A percentile compares a stretch with the other conserved stretches of the same genome.
phyloP scores from a whole-genome alignment of 2,797 vertebrate species.

The Dryobates pubescens region DNA sequence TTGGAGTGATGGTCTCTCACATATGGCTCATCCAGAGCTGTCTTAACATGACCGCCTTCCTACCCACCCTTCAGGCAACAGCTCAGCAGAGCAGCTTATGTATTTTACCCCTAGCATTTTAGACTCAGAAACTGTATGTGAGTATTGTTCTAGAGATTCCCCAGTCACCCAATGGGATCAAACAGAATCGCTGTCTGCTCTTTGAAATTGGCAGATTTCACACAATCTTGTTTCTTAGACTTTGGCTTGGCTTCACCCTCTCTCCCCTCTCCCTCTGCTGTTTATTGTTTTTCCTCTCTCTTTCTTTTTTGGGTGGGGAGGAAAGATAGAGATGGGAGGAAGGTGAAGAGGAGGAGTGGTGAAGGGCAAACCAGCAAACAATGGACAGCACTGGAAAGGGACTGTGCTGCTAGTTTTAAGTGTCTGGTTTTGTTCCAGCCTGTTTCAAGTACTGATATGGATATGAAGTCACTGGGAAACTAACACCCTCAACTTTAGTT shows the following conservation, averaged over 20 bases:
- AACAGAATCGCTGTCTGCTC: slow-evolving; percentile 61
- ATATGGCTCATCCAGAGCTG: not conserved
- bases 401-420: not conserved
- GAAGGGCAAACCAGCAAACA: not conserved
- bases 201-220: slow-evolving; percentile 70
- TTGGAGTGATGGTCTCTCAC: not conserved
- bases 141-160: slow-evolving; percentile 47
- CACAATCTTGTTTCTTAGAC: not conserved
- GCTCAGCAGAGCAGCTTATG: slow-evolving; percentile 15
- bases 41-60: slow-evolving; percentile 45
- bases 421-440: not conserved
- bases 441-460: slow-evolving; percentile 33
- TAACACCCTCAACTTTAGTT: slow-evolving; percentile 75
- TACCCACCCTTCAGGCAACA: slow-evolving; percentile 20
- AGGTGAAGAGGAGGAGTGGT: not conserved
- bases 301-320: not conserved
- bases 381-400: not conserved
- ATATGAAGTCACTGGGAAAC: slow-evolving; percentile 56
- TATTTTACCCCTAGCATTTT: slow-evolving; percentile 14
- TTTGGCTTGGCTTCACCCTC: too few species aligned
- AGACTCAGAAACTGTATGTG: slow-evolving; percentile 62
- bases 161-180: slow-evolving; percentile 62
- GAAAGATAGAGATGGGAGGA: not conserved
- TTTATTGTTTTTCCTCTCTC: not conserved
- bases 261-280: too few species aligned